These are phyloP conservation scores for Nematopogon swammerdamellus DNA, from an alignment of 2,888 invertebrate species.

Conservation along the genomic window DNA sequence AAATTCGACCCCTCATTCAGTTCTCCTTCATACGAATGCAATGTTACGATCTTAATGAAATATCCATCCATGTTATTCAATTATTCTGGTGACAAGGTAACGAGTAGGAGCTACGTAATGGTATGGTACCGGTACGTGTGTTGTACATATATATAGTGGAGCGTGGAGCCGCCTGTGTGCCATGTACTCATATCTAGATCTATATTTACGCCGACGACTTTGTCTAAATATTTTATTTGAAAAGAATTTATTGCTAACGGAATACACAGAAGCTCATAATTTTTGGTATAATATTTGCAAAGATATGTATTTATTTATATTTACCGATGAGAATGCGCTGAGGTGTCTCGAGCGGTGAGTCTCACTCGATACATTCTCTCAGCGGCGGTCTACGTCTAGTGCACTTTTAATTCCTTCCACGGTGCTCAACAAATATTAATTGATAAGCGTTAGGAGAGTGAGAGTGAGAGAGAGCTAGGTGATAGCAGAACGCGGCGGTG, in stretches of 20 bases:
- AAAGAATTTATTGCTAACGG: slow-evolving; percentile 44
- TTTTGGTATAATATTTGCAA: slow-evolving; percentile 52
- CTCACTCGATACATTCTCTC: slow-evolving; percentile 14
- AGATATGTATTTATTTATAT: slow-evolving; percentile 45
- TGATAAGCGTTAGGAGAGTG: slow-evolving; percentile 17
- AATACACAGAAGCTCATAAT: slow-evolving; percentile 45
- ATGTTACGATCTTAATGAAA: slow-evolving; percentile 44
- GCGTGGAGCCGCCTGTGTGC: slow-evolving; percentile 44
- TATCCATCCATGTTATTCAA: slow-evolving; percentile 56
- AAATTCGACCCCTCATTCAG: too few relatives aligned
- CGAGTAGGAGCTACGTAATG: slow-evolving; percentile 38
- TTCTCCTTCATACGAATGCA: slow-evolving; percentile 34
- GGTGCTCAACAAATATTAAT: slow-evolving; percentile 56
- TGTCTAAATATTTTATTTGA: slow-evolving; percentile 43
- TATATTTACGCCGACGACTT: slow-evolving; percentile 42
- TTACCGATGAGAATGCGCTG: not conserved
- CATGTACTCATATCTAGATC: slow-evolving; percentile 21
- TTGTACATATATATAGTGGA: slow-evolving; percentile 27
- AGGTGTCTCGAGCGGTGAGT: slow-evolving; percentile 10
- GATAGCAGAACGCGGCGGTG: not conserved
- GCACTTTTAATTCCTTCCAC: slow-evolving; percentile 67
- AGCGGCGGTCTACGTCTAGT: slow-evolving; percentile 31
- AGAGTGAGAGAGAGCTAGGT: slow-evolving; percentile 2
- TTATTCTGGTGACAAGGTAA: slow-evolving; percentile 55
- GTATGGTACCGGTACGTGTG: too few relatives aligned